phyloP scores from a whole-genome alignment of 2,797 vertebrate species.

The Silurus lanzhouensis region DNA sequence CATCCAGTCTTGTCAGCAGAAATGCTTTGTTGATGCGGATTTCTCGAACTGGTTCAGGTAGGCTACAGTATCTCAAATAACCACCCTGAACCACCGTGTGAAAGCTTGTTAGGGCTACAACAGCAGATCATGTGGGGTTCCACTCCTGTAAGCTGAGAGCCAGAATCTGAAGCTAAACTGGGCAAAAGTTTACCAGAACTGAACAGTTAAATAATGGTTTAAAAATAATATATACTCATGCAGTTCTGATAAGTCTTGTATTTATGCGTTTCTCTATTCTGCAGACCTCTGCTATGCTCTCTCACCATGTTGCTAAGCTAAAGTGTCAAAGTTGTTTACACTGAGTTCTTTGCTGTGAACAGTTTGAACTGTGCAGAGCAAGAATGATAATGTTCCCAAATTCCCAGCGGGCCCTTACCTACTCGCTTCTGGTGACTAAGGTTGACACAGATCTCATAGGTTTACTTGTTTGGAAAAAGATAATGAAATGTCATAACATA shows the following conservation, averaged over 20 bases:
- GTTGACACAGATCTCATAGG: conserved; percentile 5
- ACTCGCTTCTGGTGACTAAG: not conserved
- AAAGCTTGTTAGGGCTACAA: not conserved
- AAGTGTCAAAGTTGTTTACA: conserved; percentile 22
- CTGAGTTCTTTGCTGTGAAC: conserved; percentile 26
- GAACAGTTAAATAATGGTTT: not conserved
- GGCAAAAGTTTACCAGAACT: not conserved
- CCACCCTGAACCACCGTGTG: not conserved
- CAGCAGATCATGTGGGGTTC: not conserved
- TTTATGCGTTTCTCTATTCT: conserved; percentile 3
- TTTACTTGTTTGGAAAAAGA: conserved; percentile 26
- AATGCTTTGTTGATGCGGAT: not conserved
- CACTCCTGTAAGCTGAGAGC: not conserved
- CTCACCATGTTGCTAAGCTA: conserved; percentile 6
- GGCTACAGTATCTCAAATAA: not conserved
- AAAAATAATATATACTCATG: not conserved
- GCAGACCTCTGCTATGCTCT: conserved; percentile 9
- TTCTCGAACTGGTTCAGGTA: not conserved
- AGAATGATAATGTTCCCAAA: conserved; percentile 39
- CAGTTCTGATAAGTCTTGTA: not conserved
- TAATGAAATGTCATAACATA: conserved; percentile 25
- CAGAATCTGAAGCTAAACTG: not conserved
- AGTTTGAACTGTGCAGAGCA: conserved; percentile 21
- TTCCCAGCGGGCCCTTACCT: conserved; percentile 29
- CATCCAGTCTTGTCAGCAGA: not conserved